phyloP scores from a whole-genome alignment of 2,113 vertebrate species.

The Pandion haliaetus region DNA sequence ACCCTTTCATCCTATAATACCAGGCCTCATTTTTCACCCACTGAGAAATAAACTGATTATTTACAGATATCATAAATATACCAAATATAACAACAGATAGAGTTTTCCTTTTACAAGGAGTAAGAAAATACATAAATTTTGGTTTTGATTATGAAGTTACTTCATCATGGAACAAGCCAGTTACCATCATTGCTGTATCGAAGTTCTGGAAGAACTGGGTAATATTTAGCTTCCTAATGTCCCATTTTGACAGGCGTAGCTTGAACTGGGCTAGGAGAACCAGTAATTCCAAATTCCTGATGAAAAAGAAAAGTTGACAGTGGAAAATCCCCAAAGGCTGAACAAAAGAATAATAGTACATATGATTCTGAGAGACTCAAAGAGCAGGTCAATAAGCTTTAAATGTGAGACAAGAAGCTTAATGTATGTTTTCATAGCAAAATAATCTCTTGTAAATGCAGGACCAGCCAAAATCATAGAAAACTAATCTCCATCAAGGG shows the following conservation, averaged over 20 bases:
- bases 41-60: neutral
- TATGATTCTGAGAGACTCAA: neutral
- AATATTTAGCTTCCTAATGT: neutral
- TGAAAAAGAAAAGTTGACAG: neutral
- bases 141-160: neutral
- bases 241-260: neutral
- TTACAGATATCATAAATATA: neutral
- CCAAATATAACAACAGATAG: neutral
- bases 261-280: neutral
- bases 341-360: neutral
- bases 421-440: constrained; percentile 10
- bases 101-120: neutral
- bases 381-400: neutral
- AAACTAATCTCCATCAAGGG: neutral
- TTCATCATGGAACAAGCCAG: neutral
- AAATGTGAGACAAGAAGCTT: constrained; percentile 3
- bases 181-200: neutral
- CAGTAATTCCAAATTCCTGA: neutral
- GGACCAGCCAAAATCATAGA: neutral
- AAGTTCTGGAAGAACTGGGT: neutral
- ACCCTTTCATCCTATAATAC: neutral
- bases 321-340: neutral
- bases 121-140: neutral
- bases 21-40: neutral
- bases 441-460: constrained; percentile 17